A percentile compares a stretch with the other conserved stretches of the same genome.
These are phyloP conservation scores for Pasiphila rectangulata DNA, from an alignment of 2,888 invertebrate genomes.

Conservation along the genomic window DNA sequence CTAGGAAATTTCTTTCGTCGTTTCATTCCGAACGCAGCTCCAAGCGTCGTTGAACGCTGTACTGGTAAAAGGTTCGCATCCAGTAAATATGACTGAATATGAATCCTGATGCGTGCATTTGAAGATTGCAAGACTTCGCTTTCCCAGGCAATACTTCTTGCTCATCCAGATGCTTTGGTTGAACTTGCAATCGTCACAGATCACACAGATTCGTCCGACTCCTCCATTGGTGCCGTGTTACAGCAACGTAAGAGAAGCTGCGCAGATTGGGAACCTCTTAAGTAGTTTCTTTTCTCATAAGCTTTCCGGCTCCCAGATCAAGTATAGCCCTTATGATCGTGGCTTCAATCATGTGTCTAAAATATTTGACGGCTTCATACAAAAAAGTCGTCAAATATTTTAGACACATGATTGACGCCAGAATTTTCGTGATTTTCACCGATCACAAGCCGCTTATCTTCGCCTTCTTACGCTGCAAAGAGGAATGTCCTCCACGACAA, in stretches of 20 bases:
- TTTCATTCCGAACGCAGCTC: constrained; percentile 25
- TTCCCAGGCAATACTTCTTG: neutral
- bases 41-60: constrained; percentile 24
- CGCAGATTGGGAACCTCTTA: neutral
- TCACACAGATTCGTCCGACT: neutral
- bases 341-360: neutral
- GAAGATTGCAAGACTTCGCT: constrained; percentile 13
- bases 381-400: constrained; percentile 1
- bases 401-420: neutral
- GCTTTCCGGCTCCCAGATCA: neutral
- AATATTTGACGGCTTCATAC: too few relatives aligned
- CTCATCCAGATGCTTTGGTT: neutral
- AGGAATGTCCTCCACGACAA: too few relatives aligned
- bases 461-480: too few relatives aligned
- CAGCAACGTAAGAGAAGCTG: neutral
- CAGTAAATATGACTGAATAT: constrained; percentile 16
- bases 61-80: constrained; percentile 16
- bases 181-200: neutral
- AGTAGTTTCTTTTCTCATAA: neutral
- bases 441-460: too few relatives aligned
- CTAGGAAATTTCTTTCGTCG: constrained; percentile 21
- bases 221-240: neutral
- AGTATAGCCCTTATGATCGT: neutral
- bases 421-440: neutral
- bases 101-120: constrained; percentile 15